Conservation (phyloP, 2,797 vertebrate genomes). For the Tolypeutes matacus region DNA sequence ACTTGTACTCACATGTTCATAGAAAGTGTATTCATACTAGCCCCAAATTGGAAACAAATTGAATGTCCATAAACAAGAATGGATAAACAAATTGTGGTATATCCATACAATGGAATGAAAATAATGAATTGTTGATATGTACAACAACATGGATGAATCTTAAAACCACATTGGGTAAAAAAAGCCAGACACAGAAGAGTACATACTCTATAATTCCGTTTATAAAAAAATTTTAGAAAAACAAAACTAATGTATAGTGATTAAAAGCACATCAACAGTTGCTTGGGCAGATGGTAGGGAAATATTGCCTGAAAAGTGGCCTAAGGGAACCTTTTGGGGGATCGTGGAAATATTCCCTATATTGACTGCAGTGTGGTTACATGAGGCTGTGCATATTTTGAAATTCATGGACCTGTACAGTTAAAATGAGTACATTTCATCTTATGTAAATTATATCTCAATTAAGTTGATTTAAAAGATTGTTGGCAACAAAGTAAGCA, state of each 20-base stretch:
- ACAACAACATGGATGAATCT: not conserved
- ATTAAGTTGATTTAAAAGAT: not conserved
- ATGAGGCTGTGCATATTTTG: not conserved
- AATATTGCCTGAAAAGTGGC: not conserved
- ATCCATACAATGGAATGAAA: not conserved
- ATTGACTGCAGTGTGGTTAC: not conserved
- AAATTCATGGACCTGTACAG: not conserved
- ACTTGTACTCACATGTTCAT: not conserved
- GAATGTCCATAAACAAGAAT: not conserved
- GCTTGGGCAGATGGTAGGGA: not conserved
- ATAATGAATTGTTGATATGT: not conserved
- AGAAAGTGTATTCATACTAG: not conserved
- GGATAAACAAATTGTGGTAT: not conserved
- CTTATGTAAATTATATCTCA: not conserved
- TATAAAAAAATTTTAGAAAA: not conserved
- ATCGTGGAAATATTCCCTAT: not conserved
- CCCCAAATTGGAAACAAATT: not conserved
- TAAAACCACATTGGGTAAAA: not conserved
- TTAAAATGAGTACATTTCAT: not conserved
- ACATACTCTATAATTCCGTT: not conserved
- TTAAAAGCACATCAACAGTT: not conserved
- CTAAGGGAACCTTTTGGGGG: not conserved
- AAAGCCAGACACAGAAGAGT: too few species aligned
- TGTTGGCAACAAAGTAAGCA: not conserved
- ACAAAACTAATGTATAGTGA: not conserved